phyloP scores from a whole-genome alignment of 2,797 vertebrate species.

The Threskiornis aethiopicus region DNA sequence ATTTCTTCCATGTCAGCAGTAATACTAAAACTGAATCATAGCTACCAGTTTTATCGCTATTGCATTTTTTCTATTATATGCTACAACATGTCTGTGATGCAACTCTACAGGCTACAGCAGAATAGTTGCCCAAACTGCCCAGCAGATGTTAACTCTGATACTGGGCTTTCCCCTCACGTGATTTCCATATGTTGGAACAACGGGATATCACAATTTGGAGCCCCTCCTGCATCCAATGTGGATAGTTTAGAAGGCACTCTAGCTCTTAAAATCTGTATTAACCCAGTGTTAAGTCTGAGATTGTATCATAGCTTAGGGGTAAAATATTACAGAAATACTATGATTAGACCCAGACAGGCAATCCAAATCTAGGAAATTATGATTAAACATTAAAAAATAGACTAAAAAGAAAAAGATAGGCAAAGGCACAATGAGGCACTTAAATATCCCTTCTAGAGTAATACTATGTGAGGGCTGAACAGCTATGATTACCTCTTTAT shows the following conservation, averaged over 20 bases:
- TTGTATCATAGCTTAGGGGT: neutral
- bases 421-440: neutral
- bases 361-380: neutral
- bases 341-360: neutral
- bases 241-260: neutral
- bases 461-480: neutral
- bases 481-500: neutral
- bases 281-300: neutral
- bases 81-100: neutral
- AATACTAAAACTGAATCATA: neutral
- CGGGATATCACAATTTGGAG: neutral
- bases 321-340: neutral
- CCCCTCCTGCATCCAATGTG: neutral
- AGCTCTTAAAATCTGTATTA: neutral
- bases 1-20: neutral
- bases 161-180: neutral
- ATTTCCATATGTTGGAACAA: neutral
- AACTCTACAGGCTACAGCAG: neutral
- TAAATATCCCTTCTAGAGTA: neutral
- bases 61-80: neutral
- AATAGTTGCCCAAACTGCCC: neutral
- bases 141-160: neutral
- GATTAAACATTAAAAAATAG: neutral
- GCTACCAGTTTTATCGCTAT: neutral
- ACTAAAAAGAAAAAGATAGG: neutral